These are phyloP conservation scores for Muscidifurax raptorellus DNA, from an alignment of 1,140 invertebrate species.

Conservation along the genomic window DNA sequence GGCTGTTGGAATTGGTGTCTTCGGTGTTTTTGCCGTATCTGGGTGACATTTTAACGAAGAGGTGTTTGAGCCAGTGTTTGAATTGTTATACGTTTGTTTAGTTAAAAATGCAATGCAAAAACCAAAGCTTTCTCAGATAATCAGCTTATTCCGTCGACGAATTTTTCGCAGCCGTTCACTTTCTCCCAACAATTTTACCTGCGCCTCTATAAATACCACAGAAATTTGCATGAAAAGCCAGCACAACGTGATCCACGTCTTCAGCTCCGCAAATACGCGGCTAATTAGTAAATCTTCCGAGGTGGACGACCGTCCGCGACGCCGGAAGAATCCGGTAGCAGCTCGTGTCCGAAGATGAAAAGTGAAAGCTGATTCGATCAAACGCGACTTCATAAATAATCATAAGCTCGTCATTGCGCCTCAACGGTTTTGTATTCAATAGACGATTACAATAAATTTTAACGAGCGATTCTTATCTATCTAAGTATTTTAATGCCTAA, in stretches of 20 bases:
- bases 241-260: neutral
- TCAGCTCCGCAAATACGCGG: neutral
- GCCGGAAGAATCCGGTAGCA: neutral
- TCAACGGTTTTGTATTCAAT: neutral
- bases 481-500: too few relatives aligned
- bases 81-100: too few relatives aligned
- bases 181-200: slow-evolving; percentile 12
- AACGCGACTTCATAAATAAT: neutral
- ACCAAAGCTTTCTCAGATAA: slow-evolving; percentile 1
- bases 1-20: slow-evolving; percentile 60
- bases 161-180: slow-evolving; percentile 39
- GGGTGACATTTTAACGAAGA: neutral
- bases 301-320: neutral
- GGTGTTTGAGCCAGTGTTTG: too few relatives aligned
- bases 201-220: neutral
- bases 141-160: slow-evolving; percentile 24
- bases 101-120: neutral
- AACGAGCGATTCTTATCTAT: neutral
- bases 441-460: neutral
- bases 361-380: neutral
- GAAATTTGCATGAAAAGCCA: neutral
- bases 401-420: neutral
- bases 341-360: neutral
- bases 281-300: neutral
- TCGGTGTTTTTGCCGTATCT: slow-evolving; percentile 66